phyloP scores from a whole-genome alignment of 2,113 vertebrate species.

The Aptenodytes forsteri region DNA sequence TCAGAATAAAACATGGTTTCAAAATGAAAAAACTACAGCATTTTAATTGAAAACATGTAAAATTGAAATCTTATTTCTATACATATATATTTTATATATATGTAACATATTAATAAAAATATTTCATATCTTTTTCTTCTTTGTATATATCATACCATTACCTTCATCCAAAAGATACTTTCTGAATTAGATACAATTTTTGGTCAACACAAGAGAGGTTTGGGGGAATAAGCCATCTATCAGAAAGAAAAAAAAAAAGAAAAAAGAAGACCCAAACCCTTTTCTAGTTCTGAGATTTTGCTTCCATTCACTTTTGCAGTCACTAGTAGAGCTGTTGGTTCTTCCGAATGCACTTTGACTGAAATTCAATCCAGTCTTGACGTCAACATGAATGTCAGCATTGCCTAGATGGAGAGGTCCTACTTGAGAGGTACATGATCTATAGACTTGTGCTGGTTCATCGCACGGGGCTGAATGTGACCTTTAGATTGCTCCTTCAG shows the following conservation, averaged over 20 bases:
- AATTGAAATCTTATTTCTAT: background rate
- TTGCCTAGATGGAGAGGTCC: background rate
- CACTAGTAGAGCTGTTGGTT: background rate
- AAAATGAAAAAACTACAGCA: background rate
- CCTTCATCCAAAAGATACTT: background rate
- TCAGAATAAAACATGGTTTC: background rate
- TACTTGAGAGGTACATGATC: background rate
- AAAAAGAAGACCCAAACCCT: fast-evolving
- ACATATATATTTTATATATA: background rate
- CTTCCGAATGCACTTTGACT: background rate
- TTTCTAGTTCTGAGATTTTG: background rate
- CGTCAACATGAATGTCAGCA: background rate
- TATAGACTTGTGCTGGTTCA: background rate
- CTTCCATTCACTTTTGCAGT: background rate
- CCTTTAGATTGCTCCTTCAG: slow-evolving; percentile 9
- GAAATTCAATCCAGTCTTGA: background rate
- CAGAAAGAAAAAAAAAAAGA: background rate
- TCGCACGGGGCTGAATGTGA: background rate
- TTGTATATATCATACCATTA: background rate
- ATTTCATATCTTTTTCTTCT: background rate
- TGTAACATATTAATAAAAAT: background rate
- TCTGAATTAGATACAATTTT: background rate
- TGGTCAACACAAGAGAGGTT: background rate
- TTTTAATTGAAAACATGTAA: background rate
- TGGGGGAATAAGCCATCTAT: background rate